Evolutionary conservation across 92 coral and sea anemone genomes (phyloP).

Genomic region (Paragorgia papillata): DNA sequence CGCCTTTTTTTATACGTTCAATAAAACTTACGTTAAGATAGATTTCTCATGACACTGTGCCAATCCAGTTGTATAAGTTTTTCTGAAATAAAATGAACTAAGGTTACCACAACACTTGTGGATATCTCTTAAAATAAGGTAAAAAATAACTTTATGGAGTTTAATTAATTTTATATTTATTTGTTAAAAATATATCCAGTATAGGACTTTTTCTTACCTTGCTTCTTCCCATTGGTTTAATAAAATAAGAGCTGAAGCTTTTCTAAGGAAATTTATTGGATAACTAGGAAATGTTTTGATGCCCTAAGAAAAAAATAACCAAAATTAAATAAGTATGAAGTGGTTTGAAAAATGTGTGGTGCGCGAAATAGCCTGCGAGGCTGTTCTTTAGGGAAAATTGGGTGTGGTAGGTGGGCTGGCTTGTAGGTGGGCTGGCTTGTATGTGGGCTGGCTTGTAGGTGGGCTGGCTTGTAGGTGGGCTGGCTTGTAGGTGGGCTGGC

Average conservation of each 20-base stretch:
- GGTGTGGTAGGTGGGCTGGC: too few relatives aligned
- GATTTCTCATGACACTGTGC: constrained; percentile 18
- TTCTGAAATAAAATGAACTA: background rate
- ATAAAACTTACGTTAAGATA: constrained; percentile 14
- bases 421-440: too few relatives aligned
- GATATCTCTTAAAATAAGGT: too few relatives aligned
- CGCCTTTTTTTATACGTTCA: too few relatives aligned
- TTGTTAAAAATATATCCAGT: too few relatives aligned
- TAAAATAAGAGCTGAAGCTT: constrained; percentile 62
- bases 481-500: too few relatives aligned
- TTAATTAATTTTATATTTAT: too few relatives aligned
- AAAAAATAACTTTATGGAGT: background rate
- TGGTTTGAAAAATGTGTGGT: background rate
- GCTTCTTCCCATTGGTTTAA: constrained; percentile 71
- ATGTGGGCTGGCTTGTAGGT: too few relatives aligned
- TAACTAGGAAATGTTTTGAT: constrained; percentile 47
- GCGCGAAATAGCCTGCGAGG: too few relatives aligned
- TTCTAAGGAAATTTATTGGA: constrained; percentile 53
- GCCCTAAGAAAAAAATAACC: constrained; percentile 29
- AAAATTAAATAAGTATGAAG: background rate
- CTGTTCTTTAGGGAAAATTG: too few relatives aligned
- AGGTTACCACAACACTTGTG: too few relatives aligned
- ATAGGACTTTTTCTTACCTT: constrained; percentile 50
- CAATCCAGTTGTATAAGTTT: constrained; percentile 40
- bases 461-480: too few relatives aligned